A percentile compares a stretch with the other conserved stretches of the same genome.
Evolutionary conservation across 2,888 invertebrate species (phyloP).

Genomic region (Tenthredo notha): DNA sequence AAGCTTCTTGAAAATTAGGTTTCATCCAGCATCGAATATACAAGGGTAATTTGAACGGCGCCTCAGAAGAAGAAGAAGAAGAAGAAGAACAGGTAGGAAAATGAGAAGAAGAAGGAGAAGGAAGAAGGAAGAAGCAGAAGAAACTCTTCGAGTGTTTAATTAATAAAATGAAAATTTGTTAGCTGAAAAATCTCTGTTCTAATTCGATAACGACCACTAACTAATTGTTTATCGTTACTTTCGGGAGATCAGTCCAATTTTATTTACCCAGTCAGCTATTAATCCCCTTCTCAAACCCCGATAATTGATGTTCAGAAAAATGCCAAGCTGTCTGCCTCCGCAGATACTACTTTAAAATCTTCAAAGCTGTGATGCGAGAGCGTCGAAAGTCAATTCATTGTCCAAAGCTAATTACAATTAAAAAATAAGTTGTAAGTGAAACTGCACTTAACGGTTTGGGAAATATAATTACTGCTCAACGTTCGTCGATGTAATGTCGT

Average conservation of each 20-base stretch:
- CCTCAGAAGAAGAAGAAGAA: not conserved
- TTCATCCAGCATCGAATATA: constrained; percentile 33
- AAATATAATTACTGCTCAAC: constrained; percentile 15
- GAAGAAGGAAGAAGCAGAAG: not conserved
- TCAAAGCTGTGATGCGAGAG: not conserved
- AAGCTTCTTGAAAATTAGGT: constrained; percentile 19
- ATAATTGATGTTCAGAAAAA: not conserved
- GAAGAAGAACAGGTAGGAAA: not conserved
- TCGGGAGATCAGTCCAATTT: constrained; percentile 7
- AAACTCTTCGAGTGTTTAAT: not conserved
- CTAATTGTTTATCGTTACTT: constrained; percentile 26
- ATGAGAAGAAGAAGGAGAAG: not conserved
- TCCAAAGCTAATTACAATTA: not conserved
- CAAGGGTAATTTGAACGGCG: constrained; percentile 15
- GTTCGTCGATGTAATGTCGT: not conserved
- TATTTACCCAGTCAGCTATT: constrained; percentile 22
- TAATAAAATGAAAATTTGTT: constrained; percentile 31
- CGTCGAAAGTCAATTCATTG: not conserved
- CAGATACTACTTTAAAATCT: not conserved
- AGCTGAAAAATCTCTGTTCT: not conserved
- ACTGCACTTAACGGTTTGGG: constrained; percentile 1
- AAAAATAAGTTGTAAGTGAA: not conserved
- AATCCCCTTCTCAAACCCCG: not conserved
- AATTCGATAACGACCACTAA: constrained; percentile 23
- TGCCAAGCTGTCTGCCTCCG: not conserved